Evolutionary conservation across 2,797 vertebrate species (phyloP), one percentile per base, ranked within the genome.

Genomic region (Chloroceryle inda): DNA sequence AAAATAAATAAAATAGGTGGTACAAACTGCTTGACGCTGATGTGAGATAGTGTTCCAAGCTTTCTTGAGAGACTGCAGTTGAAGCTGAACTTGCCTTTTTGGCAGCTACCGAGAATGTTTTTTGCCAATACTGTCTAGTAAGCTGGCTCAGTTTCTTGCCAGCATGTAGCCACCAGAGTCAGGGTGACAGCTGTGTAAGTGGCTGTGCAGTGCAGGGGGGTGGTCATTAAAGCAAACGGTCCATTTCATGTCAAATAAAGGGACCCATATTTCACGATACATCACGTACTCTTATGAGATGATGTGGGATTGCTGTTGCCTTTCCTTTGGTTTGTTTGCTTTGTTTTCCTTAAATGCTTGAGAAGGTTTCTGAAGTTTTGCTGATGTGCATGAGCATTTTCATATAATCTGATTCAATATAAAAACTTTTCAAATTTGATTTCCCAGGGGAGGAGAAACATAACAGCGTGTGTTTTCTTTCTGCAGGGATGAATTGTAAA

Each of bases 401-500:
- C 82, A 62, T 45, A 35, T 88, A 53, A 88, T 72, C 58, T 92
- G 85, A 92, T 76, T 91, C 66, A 63, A 19, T 82, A 77, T 38
- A 27, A 80, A 61, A 94, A 49, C 55, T 88, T 77, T 62, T 92
- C 49, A 97, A 63, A 24, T 81, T 24, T 19, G 31, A 64, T 84
- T 90, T 88, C 44, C 53, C 52, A 84, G 13, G 31, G 73, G 49
- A 92, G n/a, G 56, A 89, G 80, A 75, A 89, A 62, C 55, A 44
- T 97, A 94, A 97, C 73, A 72, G 52, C 78, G 23, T 68, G 81
- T 97, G 95, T 97, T 96, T 96, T 89, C 84, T 96, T 94, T 96
- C 91, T 93, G 22, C 98, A 99, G 99, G 99, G 99, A 99, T 98
- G 99, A 99, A 99, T 98, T 99, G 96, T 99, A 98, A 99, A 96